phyloP scores from a whole-genome alignment of 2,113 vertebrate genomes.

The Phrynosoma blainvillii region DNA sequence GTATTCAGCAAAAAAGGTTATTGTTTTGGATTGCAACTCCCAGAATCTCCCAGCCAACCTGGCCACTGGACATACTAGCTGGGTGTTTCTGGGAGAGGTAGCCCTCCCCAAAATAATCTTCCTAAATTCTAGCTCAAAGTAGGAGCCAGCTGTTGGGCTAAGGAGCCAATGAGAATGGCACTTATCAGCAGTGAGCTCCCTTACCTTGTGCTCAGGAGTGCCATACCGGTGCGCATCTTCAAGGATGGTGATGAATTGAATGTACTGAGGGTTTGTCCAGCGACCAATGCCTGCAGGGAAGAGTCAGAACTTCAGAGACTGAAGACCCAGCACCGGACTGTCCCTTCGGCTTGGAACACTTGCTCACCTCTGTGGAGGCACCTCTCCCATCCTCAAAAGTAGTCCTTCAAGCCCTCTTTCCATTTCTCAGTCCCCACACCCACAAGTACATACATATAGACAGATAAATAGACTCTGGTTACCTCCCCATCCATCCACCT shows the following conservation, averaged over 20 bases:
- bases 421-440: not conserved
- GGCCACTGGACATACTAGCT: too few relatives aligned
- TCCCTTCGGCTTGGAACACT: not conserved
- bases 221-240: constrained; percentile 83
- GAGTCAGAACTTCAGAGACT: not conserved
- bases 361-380: not conserved
- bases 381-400: not conserved
- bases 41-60: too few relatives aligned
- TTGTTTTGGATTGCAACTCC: too few relatives aligned
- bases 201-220: constrained; percentile 85
- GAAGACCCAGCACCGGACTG: too few relatives aligned
- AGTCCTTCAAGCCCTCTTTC: not conserved
- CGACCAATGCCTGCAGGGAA: constrained; percentile 81
- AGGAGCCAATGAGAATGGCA: too few relatives aligned
- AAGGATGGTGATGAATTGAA: constrained; percentile 88
- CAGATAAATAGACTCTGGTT: too few relatives aligned
- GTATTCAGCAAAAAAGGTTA: too few relatives aligned
- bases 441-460: too few relatives aligned
- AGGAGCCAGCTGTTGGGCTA: not conserved
- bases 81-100: too few relatives aligned
- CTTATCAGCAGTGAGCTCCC: not conserved
- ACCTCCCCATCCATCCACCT: not conserved
- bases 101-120: too few relatives aligned
- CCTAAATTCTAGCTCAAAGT: too few relatives aligned
- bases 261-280: constrained; percentile 89